Base-by-base conservation (phyloP, 2,113 vertebrate genomes). In the Petromus typicus region DNA sequence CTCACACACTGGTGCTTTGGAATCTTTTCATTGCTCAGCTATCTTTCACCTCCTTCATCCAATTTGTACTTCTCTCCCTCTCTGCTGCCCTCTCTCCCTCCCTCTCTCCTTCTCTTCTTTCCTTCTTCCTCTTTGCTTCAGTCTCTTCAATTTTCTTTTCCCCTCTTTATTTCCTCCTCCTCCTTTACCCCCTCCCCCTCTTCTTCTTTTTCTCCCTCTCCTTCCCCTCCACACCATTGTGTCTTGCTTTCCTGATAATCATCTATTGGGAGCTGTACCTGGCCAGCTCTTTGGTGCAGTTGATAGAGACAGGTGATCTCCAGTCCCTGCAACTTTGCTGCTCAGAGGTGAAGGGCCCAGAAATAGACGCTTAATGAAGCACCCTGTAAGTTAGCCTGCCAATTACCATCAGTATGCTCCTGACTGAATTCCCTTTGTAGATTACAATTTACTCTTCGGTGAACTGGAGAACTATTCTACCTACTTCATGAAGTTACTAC, bases 131-230 rank as follows among this genome's bases (percentile, higher is more conserved):
- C 7, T 40, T 25, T 63, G 25, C 59, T 63, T 12, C 57, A 4
- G 23, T 73, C 2, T 5, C 6, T 34, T 8, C 10, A 51, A 51
- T 45, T 87, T 13, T 43, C 20, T 9, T 45, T 16, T 2, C 13
- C 69, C 14, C 5, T 32, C 13, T 13, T 37, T 32, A 3, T 17
- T 8, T 4, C 7, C 17, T 54, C 2, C 2, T 0, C 2, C 43
- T 51, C 13, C 10, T 5, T 32, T 37, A 14, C 0, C 16, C 14
- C 4, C 20, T 6, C 16, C 27, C 25, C 14, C 7, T 37, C 17
- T 16, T 22, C 5, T 51, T 5, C 17, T 32, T 3, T 16, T 9
- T 30, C 20, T 56, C 30, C 2, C 40, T 11, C 40, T 32, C 8
- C 6, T 18, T 9, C 25, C 48, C 16, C 6, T 23, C 43, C 48